Conservation (phyloP, 2,113 vertebrate species). For the Oostethus manadensis region DNA sequence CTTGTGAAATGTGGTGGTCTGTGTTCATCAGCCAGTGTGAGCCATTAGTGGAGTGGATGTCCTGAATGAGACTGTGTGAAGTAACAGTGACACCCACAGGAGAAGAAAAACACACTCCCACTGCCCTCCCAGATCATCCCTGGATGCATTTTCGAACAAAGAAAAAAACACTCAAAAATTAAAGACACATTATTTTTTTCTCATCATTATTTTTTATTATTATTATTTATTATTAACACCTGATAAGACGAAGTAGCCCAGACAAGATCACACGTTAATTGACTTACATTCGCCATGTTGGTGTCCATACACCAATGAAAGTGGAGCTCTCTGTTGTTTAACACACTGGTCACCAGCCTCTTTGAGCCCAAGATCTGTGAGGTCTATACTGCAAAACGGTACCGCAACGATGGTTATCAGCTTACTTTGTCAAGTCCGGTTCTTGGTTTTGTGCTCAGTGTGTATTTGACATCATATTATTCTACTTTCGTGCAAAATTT, state of each 20-base stretch:
- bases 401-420: too few relatives aligned
- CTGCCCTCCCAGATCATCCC: constrained; percentile 44
- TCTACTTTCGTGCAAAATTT: too few relatives aligned
- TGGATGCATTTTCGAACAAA: constrained; percentile 39
- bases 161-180: constrained; percentile 42
- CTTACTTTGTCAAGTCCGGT: too few relatives aligned
- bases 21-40: constrained; percentile 46
- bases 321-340: background rate
- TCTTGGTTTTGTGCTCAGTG: too few relatives aligned
- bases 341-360: background rate
- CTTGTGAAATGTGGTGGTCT: constrained; percentile 44
- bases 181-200: constrained; percentile 33
- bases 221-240: too few relatives aligned
- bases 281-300: too few relatives aligned
- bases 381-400: too few relatives aligned
- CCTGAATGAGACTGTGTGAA: constrained; percentile 41
- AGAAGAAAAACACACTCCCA: constrained; percentile 36
- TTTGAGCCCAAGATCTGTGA: too few relatives aligned
- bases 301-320: too few relatives aligned
- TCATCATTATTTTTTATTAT: constrained; percentile 14
- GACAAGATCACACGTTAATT: too few relatives aligned
- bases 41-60: constrained; percentile 45
- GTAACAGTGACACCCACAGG: constrained; percentile 76
- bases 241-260: too few relatives aligned
- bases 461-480: too few relatives aligned